Conservation (phyloP, 1,140 invertebrate genomes). For the Drosophila nigromelanica region DNA sequence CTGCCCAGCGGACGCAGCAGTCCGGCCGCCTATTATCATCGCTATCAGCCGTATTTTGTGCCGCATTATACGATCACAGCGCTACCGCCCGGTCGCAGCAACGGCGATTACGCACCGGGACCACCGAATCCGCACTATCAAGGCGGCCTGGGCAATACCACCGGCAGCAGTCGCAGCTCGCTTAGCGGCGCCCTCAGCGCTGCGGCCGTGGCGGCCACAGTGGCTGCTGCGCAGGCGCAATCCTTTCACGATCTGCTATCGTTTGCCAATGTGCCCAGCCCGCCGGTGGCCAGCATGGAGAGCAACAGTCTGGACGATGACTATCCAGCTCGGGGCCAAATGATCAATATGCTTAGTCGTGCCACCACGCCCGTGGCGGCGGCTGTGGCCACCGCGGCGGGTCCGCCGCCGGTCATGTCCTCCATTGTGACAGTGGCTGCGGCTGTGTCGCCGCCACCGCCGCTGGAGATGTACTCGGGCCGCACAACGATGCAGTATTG, state of each 20-base stretch:
- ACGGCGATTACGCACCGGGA: constrained; percentile 39
- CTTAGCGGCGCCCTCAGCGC: constrained; percentile 64
- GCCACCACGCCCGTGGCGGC: constrained; percentile 25
- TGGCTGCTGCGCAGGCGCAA: constrained; percentile 70
- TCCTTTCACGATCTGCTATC: constrained; percentile 61
- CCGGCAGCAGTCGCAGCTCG: constrained; percentile 69
- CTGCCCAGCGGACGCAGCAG: constrained; percentile 44
- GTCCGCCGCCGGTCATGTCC: constrained; percentile 48
- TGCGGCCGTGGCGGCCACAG: constrained; percentile 69
- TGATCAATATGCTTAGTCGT: constrained; percentile 24
- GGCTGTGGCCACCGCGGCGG: constrained; percentile 24
- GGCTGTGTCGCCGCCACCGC: constrained; percentile 64
- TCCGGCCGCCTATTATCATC: constrained; percentile 59
- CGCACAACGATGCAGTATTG: constrained; percentile 67
- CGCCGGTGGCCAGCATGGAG: constrained; percentile 32
- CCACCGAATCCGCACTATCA: constrained; percentile 56
- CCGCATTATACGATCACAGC: constrained; percentile 65
- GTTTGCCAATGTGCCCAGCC: constrained; percentile 38
- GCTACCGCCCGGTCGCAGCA: constrained; percentile 45
- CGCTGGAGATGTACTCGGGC: constrained; percentile 72
- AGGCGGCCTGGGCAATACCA: constrained; percentile 42
- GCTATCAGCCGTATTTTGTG: constrained; percentile 66
- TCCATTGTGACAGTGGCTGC: constrained; percentile 55
- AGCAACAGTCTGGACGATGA: constrained; percentile 13
- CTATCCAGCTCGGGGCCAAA: constrained; percentile 34